These are phyloP conservation scores for Hypercompe scribonia DNA, from an alignment of 2,888 invertebrate genomes.

Conservation along the genomic window DNA sequence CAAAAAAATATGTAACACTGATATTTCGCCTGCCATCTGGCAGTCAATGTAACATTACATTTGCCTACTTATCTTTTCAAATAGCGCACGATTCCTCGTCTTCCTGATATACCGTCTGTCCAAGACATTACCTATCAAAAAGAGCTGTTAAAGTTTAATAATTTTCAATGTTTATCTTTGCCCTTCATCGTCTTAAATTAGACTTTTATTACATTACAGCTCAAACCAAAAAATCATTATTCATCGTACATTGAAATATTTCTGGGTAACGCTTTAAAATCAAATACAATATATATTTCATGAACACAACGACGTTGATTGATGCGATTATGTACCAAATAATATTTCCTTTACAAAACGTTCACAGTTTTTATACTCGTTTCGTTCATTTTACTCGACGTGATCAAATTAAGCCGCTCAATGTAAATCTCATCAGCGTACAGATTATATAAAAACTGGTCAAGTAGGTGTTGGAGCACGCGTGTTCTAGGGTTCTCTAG, in stretches of 20 bases:
- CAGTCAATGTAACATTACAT: no score
- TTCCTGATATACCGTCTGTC: no score
- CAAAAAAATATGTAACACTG: no score
- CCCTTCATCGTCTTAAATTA: neutral
- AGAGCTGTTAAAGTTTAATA: neutral
- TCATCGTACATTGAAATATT: constrained; percentile 31
- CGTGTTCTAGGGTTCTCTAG: no score
- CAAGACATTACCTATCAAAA: no score
- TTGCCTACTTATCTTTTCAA: no score
- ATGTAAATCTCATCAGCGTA: constrained; percentile 3
- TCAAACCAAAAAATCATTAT: constrained; percentile 28
- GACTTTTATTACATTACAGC: constrained; percentile 19
- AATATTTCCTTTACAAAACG: constrained; percentile 18
- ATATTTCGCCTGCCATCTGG: neutral
- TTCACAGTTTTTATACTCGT: constrained; percentile 16
- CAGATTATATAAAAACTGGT: neutral
- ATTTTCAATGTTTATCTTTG: neutral
- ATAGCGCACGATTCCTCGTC: no score
- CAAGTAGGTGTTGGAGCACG: neutral
- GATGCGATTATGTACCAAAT: constrained; percentile 36
- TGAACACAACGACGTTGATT: constrained; percentile 33
- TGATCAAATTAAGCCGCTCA: constrained; percentile 29
- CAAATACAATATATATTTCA: constrained; percentile 39
- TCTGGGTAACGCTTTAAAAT: constrained; percentile 35
- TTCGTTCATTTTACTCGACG: constrained; percentile 30